Base-by-base conservation (phyloP, 2,797 vertebrate species). In the Eulemur coronatus region DNA sequence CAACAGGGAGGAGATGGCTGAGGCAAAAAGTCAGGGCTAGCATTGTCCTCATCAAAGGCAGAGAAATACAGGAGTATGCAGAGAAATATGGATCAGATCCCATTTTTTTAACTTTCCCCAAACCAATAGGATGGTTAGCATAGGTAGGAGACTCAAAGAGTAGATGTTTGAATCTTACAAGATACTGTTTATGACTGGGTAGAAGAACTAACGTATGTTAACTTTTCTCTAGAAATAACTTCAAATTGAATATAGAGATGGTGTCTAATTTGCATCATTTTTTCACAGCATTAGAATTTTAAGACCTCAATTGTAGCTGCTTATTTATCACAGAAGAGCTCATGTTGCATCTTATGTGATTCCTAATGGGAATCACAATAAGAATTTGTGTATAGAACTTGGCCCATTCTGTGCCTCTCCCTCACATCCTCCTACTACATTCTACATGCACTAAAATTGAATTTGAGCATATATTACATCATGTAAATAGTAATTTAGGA, bases 401-500 rank as follows among this genome's bases (percentile, higher is more conserved):
- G 18, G 9, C 35, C 55, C 4, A 4, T 73, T 90, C 17, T 73
- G 20, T 38, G 24, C 38, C 35, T 65, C 52, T 65, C 18, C n/a
- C 38, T 89, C 48, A 15, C 48, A 28, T 38, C 63, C 24, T 67
- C 14, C 10, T 18, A 2, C 33, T 38, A 24, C 14, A 41, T 72
- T 76, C 15, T 82, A 14, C 12, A 10, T 12, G 2, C 33, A 13
- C 9, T 43, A 15, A 48, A 46, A 41, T 38, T 81, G 95, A 95
- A 57, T 97, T 7, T 0, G 52, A 78, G 89, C 78, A 48, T 92
- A 52, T 57, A 92, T 84, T 70, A 89, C 43, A 75, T 89, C 30
- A 55, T 91, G 76, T 93, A 38, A 55, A 75, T 22, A 95, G 30
- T 41, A 97, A 97, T 96, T 97, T 95, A 95, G 86, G 80, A 97